A percentile compares a stretch with the other conserved stretches of the same genome.
Conservation (phyloP, 2,113 vertebrate species). For the Pogona vitticeps region DNA sequence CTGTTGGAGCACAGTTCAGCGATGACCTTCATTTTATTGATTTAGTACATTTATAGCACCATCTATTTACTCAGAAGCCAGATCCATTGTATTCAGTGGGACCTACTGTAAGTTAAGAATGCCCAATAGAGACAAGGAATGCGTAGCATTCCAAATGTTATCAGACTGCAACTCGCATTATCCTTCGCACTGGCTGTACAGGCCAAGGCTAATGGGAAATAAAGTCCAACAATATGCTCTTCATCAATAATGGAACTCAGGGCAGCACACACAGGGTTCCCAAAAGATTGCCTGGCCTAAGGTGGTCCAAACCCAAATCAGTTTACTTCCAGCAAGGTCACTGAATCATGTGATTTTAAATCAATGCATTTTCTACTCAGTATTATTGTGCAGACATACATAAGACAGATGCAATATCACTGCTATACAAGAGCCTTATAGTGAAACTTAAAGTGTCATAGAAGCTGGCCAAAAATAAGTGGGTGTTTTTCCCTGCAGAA, state of each 20-base stretch:
- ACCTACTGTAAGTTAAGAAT: background rate
- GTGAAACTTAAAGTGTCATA: background rate
- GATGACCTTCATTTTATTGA: background rate
- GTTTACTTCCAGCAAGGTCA: background rate
- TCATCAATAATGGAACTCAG: background rate
- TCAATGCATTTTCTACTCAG: background rate
- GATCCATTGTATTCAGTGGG: background rate
- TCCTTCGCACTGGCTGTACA: background rate
- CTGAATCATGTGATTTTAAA: background rate
- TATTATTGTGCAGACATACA: background rate
- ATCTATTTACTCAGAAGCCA: background rate
- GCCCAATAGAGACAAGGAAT: no score
- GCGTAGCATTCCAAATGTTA: no score
- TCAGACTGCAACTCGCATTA: background rate
- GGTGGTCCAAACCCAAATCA: background rate
- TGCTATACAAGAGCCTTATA: background rate
- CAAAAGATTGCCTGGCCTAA: no score
- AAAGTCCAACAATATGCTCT: background rate
- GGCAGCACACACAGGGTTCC: background rate
- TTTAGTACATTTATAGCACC: background rate
- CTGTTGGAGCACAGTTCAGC: background rate
- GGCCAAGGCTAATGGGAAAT: background rate
- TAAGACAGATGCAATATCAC: no score
- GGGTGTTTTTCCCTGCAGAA: constrained; percentile 63
- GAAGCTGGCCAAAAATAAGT: constrained; percentile 1